These are phyloP conservation scores for Lottia gigantea DNA, from an alignment of 2,888 invertebrate species.

Conservation along the genomic window DNA sequence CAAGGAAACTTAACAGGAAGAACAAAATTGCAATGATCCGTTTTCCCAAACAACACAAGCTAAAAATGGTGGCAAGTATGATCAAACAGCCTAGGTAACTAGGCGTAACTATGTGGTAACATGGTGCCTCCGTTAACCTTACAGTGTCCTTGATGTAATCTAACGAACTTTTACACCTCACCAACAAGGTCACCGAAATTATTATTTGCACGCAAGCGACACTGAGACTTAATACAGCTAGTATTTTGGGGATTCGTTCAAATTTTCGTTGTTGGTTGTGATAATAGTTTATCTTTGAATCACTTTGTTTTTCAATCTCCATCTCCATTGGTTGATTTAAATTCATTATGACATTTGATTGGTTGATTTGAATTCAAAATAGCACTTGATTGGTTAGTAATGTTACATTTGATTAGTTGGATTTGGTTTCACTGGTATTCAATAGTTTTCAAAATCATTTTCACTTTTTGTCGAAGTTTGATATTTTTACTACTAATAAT, in stretches of 20 bases:
- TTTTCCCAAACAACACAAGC: constrained; percentile 1
- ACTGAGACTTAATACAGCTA: background rate
- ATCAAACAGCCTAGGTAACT: background rate
- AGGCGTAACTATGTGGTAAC: constrained; percentile 3
- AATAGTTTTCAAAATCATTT: too few relatives aligned
- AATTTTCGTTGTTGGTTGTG: background rate
- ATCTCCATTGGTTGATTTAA: too few relatives aligned
- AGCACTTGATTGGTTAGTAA: too few relatives aligned
- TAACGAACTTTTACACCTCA: background rate
- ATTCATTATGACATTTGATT: too few relatives aligned
- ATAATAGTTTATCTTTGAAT: too few relatives aligned
- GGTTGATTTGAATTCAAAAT: too few relatives aligned
- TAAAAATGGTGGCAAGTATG: background rate
- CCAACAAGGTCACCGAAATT: background rate
- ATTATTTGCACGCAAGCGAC: background rate
- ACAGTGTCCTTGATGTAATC: background rate
- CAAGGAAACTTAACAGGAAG: background rate
- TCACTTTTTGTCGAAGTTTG: too few relatives aligned
- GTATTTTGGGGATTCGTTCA: background rate
- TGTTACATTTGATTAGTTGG: too few relatives aligned
- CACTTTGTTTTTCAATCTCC: too few relatives aligned
- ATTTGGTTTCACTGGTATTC: too few relatives aligned
- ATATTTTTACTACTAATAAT: too few relatives aligned
- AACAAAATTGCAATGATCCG: background rate
- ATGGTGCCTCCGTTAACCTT: background rate